Base-by-base conservation (phyloP, 2,113 vertebrate genomes). In the Pomatorhinus ruficollis region DNA sequence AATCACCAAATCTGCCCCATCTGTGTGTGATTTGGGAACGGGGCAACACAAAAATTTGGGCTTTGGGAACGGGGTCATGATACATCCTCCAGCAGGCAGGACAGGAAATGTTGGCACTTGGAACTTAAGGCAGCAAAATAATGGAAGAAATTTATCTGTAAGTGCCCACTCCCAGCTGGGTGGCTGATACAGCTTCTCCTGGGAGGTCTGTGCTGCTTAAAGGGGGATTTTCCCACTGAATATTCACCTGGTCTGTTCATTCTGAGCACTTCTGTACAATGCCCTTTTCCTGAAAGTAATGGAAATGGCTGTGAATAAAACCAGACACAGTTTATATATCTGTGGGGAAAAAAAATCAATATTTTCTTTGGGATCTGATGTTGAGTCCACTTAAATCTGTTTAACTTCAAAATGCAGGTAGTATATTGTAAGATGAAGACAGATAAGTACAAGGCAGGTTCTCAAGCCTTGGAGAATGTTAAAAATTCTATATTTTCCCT, bases 341-440 rank as follows among this genome's bases (percentile, higher is more conserved):
- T 57, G 42, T 24, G 53, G 53, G 61, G 16, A 53, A 39, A 49
- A 45, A 40, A 35, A 53, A 54, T 60, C 47, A 16, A 11, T 76
- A 33, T 87, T 93, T 94, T 63, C 53, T 59, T 88, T 85, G 79
- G 70, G 56, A 72, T 82, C 47, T 78, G 60, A 40, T 63, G 56
- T 31, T 54, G 42, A 88, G 44, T 71, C 42, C 52, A 57, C 42
- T 40, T 57, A 44, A 66, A 66, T 66, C 74, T 79, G 31, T 86
- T 86, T 57, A 70, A 66, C 56, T 91, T 87, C 35, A 78, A 89
- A 89, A 75, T 91, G 86, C 74, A 70, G 71, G 50, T 71, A 49
- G 19, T 59, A 24, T 49, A 19, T 49, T 81, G 64, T 54, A 83
- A 92, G 78, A 56, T 85, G 81, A 57, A 89, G 91, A 35, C 35